These are phyloP conservation scores for Tigriopus californicus DNA, from an alignment of 2,888 invertebrate genomes.

Conservation along the genomic window DNA sequence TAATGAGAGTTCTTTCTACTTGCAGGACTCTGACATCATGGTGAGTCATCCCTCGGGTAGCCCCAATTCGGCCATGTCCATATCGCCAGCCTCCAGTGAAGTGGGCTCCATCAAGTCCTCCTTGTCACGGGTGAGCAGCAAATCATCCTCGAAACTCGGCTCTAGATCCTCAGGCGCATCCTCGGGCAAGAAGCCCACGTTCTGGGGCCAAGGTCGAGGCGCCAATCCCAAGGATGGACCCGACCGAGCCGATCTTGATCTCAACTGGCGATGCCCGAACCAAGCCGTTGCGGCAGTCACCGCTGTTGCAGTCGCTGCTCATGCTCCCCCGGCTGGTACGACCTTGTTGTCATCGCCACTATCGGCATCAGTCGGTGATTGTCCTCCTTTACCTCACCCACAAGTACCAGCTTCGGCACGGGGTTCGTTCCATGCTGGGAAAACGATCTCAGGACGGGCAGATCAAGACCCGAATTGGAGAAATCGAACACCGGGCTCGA, in stretches of 20 bases:
- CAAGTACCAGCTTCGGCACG: too few relatives aligned
- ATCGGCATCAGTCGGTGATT: neutral
- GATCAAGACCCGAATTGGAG: conserved; percentile 4
- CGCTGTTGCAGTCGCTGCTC: neutral
- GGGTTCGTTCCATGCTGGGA: too few relatives aligned
- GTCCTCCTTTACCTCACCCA: too few relatives aligned
- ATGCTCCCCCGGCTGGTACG: neutral
- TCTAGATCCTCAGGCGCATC: neutral
- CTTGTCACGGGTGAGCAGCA: neutral
- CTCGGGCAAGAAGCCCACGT: neutral
- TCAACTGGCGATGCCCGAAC: neutral
- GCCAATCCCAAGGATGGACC: neutral
- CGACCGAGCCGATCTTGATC: conserved; percentile 7
- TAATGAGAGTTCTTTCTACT: neutral
- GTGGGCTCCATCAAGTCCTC: neutral
- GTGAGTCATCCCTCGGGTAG: neutral
- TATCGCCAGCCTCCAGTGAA: conserved; percentile 12
- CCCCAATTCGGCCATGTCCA: conserved; percentile 13
- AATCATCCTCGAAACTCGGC: neutral
- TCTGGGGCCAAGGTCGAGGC: neutral
- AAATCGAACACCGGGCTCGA: neutral
- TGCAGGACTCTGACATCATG: conserved; percentile 5
- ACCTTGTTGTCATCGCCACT: neutral
- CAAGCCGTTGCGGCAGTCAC: neutral
- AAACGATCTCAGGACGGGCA: neutral